phyloP scores from a whole-genome alignment of 2,797 vertebrate genomes.

The Sebastes minor region DNA sequence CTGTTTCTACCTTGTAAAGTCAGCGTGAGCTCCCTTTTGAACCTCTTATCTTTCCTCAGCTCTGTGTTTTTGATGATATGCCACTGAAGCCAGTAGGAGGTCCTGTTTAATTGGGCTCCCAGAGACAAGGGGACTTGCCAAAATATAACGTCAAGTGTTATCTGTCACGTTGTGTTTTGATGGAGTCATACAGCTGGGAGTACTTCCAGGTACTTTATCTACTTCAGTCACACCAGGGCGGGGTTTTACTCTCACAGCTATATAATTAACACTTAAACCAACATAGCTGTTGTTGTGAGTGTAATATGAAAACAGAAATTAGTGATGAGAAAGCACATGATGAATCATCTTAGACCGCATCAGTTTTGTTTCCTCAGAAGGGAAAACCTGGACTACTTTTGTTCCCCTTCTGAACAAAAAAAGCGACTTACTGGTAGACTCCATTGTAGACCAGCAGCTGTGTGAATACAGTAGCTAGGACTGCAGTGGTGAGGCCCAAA shows the following conservation, averaged over 20 bases:
- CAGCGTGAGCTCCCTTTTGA: slow-evolving; percentile 39
- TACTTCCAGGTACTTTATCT: background rate
- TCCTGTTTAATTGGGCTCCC: slow-evolving; percentile 42
- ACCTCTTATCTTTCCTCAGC: slow-evolving; percentile 20
- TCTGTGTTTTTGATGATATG: slow-evolving; percentile 35
- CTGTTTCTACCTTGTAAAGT: slow-evolving; percentile 14
- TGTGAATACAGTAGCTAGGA: slow-evolving; percentile 94
- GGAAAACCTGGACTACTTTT: background rate
- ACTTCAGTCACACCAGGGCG: background rate
- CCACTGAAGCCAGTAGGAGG: slow-evolving; percentile 18
- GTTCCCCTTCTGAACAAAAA: background rate
- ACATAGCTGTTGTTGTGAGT: background rate
- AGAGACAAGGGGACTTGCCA: slow-evolving; percentile 13
- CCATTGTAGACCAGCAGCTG: slow-evolving; percentile 98
- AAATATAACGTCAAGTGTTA: slow-evolving; percentile 23
- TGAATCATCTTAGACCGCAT: background rate
- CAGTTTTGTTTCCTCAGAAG: slow-evolving; percentile 8
- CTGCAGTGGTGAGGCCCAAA: slow-evolving; percentile 95
- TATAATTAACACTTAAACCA: background rate
- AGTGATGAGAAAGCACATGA: background rate
- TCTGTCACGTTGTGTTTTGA: background rate
- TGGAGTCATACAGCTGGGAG: background rate
- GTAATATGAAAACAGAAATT: background rate
- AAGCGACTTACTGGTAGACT: slow-evolving; percentile 86
- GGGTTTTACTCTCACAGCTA: background rate